phyloP scores from a whole-genome alignment of 2,113 vertebrate species.

The Notechis scutatus region DNA sequence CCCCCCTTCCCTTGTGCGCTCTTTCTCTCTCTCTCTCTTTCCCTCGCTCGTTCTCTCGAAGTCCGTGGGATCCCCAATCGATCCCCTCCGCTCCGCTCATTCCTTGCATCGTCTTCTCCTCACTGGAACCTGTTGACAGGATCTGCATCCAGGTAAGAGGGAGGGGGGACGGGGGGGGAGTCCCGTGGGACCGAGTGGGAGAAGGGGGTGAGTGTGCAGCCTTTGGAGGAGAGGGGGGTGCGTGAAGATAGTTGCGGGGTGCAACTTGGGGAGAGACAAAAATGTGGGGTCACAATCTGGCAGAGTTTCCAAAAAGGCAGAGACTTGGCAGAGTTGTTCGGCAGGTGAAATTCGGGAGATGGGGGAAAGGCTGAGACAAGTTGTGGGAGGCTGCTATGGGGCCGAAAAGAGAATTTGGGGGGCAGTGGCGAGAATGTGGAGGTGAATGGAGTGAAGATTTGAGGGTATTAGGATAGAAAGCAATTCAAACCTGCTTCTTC shows the following conservation, averaged over 20 bases:
- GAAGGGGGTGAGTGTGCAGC: neutral
- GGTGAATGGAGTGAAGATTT: neutral
- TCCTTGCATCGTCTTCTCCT: neutral
- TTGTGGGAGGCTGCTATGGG: neutral
- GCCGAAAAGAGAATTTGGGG: neutral
- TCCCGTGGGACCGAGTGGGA: neutral
- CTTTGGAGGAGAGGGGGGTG: neutral
- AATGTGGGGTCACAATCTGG: neutral
- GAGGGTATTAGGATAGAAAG: neutral
- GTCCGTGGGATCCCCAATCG: conserved; percentile 30
- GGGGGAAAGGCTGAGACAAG: neutral
- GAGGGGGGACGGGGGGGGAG: neutral
- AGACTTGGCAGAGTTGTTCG: conserved; percentile 8
- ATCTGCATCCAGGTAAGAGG: conserved; percentile 20
- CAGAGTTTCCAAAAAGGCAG: conserved; percentile 12
- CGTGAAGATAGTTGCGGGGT: neutral
- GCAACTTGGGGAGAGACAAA: neutral
- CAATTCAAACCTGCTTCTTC: neutral
- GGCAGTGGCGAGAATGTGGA: neutral
- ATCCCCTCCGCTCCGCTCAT: neutral
- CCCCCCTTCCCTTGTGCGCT: neutral
- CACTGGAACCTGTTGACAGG: conserved; percentile 24
- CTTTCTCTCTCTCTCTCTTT: neutral
- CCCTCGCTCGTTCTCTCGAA: neutral
- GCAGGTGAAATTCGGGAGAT: neutral